Base-by-base conservation (phyloP, 2,797 vertebrate species). In the Notoglanidium macrostoma region DNA sequence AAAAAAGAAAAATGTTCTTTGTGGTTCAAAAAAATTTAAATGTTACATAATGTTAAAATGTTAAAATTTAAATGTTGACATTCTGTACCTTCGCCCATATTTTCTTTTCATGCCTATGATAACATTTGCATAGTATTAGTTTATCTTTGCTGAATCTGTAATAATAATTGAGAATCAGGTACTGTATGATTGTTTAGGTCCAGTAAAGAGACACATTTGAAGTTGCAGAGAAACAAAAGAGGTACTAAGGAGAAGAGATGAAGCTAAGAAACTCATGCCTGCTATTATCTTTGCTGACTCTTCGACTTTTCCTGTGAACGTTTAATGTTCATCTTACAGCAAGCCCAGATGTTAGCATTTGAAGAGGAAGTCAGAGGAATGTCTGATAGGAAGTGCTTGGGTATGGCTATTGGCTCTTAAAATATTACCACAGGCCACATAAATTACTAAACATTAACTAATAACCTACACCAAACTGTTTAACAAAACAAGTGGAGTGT, bases 321-420 rank as follows among this genome's bases (percentile, higher is more conserved):
- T 91, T 87, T 90, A 57, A 70, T 87, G 86, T 84, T 84, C 67
- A 63, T 77, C 83, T 85, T 87, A 87, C 76, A 86, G 83, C 73
- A 88, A 92, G n/a, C 87, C 86, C 89, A 92, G 88, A 89, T 88
- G 88, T 89, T 85, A 89, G n/a, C 32, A 51, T 90, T 91, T 74
- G 87, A 83, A 84, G 73, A 92, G 89, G 89, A 92, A 93, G 88
- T 90, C 61, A 67, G 82, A 89, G 86, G 91, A 93, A 92, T 90
- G 90, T 90, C 82, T 89, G 83, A 91, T 89, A 74, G 86, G 88
- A 89, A 89, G 88, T 86, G 61, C 74, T 88, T 83, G 83, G 87
- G 79, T 90, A 85, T 84, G 87, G 74, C 89, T 83, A 80, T 77
- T 76, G 89, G 79, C 86, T 87, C 65, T 83, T 86, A 72, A 80